A percentile compares a stretch with the other conserved stretches of the same genome.
phyloP scores from a whole-genome alignment of 2,113 vertebrate genomes.

The Amblyornis subalaris region DNA sequence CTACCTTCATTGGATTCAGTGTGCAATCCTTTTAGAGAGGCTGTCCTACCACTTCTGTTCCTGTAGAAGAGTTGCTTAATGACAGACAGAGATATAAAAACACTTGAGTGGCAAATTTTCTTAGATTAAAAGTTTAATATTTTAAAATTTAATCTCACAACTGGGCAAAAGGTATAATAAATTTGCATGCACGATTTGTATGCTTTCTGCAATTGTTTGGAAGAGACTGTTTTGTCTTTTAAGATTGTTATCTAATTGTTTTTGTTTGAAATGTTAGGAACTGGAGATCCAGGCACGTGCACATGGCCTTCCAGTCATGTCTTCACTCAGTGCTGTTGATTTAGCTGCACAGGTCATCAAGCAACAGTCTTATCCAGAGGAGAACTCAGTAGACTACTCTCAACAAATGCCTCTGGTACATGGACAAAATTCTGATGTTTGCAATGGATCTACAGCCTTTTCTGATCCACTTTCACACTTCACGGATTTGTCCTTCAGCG shows the following conservation, averaged over 20 bases:
- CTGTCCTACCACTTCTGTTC: background rate
- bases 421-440: constrained; percentile 67
- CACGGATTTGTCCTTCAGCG: constrained; percentile 92
- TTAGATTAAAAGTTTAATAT: background rate
- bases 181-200: background rate
- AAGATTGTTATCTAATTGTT: background rate
- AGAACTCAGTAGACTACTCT: constrained; percentile 79
- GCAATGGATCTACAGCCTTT: constrained; percentile 79
- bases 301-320: constrained; percentile 85
- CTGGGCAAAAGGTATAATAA: background rate
- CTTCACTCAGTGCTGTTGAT: constrained; percentile 75
- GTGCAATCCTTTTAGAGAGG: background rate
- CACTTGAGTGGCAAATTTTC: background rate
- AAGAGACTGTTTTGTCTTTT: background rate
- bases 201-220: background rate
- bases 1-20: background rate
- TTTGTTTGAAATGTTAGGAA: constrained; percentile 77
- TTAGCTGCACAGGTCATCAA: constrained; percentile 81
- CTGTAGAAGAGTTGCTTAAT: background rate
- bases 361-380: constrained; percentile 81
- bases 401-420: constrained; percentile 70
- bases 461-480: constrained; percentile 96
- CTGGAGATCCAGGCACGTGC: constrained; percentile 93
- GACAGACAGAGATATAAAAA: background rate
- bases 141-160: background rate